Percentiles rank a stretch among this genome's conserved stretches.
phyloP scores from a whole-genome alignment of 2,797 vertebrate genomes.

The Psittacula echo region DNA sequence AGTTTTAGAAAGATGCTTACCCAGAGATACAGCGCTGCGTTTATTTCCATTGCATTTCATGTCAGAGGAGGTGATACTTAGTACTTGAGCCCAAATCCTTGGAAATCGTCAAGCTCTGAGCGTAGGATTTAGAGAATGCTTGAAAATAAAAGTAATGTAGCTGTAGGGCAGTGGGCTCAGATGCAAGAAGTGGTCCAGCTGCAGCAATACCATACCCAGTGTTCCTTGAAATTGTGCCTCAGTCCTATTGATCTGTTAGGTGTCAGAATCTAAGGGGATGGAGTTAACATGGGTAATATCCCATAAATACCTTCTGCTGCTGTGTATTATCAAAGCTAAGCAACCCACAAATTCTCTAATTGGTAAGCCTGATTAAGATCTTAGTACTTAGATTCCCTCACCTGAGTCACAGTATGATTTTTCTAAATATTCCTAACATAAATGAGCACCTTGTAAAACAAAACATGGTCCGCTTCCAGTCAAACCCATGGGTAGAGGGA shows the following conservation, averaged over 20 bases:
- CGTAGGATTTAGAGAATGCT: background rate
- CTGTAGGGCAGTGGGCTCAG: background rate
- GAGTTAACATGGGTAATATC: background rate
- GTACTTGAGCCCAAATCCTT: background rate
- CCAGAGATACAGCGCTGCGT: background rate
- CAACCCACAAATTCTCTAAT: background rate
- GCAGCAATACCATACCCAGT: background rate
- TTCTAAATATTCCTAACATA: background rate
- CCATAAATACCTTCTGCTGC: background rate
- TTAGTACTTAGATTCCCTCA: background rate
- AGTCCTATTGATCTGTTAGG: background rate
- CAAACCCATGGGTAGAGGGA: background rate
- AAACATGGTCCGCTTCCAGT: background rate
- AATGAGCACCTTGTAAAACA: background rate
- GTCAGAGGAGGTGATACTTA: background rate
- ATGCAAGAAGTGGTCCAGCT: accelerated
- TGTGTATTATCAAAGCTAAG: background rate
- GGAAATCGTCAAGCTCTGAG: background rate
- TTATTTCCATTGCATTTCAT: background rate
- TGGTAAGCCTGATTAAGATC: background rate
- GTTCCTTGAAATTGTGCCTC: background rate
- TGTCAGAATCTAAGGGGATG: background rate
- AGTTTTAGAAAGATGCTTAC: background rate
- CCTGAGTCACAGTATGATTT: background rate
- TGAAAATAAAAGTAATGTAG: background rate